Conservation (phyloP, 2,888 invertebrate species). For the Nymphalis c-album region DNA sequence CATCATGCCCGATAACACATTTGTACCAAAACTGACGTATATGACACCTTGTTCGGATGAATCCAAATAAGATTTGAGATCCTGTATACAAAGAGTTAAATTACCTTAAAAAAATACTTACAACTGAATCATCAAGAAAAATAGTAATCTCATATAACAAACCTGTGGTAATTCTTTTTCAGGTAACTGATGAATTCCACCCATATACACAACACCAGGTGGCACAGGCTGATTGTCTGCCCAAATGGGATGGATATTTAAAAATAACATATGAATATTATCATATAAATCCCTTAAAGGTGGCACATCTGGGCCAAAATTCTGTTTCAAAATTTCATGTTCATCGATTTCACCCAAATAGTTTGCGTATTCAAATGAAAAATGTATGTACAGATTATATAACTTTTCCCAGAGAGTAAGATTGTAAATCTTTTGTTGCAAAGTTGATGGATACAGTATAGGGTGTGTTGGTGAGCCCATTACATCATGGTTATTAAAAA, state of each 20-base stretch:
- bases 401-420: slow-evolving; percentile 50
- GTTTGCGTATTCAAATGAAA: slow-evolving; percentile 11
- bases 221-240: slow-evolving; percentile 60
- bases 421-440: slow-evolving; percentile 19
- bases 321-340: slow-evolving; percentile 37
- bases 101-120: neutral
- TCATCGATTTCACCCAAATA: slow-evolving; percentile 29
- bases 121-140: neutral
- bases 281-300: slow-evolving; percentile 42
- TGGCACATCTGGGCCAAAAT: slow-evolving; percentile 47
- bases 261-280: slow-evolving; percentile 60
- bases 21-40: slow-evolving; percentile 57
- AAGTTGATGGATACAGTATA: slow-evolving; percentile 30
- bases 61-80: slow-evolving; percentile 56
- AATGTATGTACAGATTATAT: slow-evolving; percentile 41
- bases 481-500: slow-evolving; percentile 20
- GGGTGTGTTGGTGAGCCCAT: slow-evolving; percentile 37
- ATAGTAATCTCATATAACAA: slow-evolving; percentile 26
- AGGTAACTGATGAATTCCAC: slow-evolving; percentile 62
- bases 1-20: slow-evolving; percentile 33
- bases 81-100: slow-evolving; percentile 41
- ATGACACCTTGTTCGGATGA: slow-evolving; percentile 57
- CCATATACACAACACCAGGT: slow-evolving; percentile 62
- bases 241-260: slow-evolving; percentile 63
- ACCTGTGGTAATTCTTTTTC: slow-evolving; percentile 64